Evolutionary conservation across 2,113 vertebrate species (phyloP).

Genomic region (Himantopus leucocephalus): DNA sequence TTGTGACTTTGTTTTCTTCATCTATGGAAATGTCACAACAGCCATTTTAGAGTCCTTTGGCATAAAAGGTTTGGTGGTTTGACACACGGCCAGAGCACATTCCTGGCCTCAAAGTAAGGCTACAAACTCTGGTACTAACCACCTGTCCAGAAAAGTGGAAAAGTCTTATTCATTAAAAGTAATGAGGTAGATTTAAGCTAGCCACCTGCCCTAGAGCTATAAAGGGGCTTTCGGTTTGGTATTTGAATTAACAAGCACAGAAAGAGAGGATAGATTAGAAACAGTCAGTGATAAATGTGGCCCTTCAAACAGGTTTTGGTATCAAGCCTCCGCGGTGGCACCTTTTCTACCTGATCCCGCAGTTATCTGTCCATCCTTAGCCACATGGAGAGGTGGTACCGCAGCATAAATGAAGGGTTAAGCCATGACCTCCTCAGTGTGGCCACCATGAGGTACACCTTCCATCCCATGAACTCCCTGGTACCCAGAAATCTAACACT

Average conservation of each 20-base stretch:
- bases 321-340: background rate
- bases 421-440: background rate
- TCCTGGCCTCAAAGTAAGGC: background rate
- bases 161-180: conserved; percentile 28
- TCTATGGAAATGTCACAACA: background rate
- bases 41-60: background rate
- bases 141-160: conserved; percentile 25
- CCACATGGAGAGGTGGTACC: background rate
- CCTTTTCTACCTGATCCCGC: background rate
- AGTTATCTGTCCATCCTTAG: background rate
- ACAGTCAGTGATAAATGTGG: background rate
- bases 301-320: background rate
- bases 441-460: background rate
- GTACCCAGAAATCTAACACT: background rate
- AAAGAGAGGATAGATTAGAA: background rate
- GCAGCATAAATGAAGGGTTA: background rate
- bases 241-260: conserved; percentile 43
- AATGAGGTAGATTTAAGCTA: conserved; percentile 38
- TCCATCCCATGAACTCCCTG: background rate
- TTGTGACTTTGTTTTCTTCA: background rate
- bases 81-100: background rate
- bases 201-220: conserved; percentile 13
- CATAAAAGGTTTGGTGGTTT: background rate
- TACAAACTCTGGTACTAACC: background rate
- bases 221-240: background rate